Base-by-base conservation (phyloP, 2,797 vertebrate genomes). In the Pempheris klunzingeri region DNA sequence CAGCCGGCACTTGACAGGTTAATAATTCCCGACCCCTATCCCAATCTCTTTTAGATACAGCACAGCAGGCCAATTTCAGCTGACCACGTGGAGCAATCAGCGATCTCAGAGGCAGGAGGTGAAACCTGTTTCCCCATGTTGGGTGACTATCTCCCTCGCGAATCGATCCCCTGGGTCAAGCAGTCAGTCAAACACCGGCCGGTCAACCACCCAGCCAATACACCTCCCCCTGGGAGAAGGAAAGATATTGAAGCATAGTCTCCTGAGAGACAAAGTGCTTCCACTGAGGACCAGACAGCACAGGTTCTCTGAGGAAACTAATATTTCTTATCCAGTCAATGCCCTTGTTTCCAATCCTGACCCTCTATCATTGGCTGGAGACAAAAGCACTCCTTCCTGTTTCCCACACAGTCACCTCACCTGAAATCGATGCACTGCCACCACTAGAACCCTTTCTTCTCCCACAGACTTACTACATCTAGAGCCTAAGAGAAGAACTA, bases 21-120 rank as follows among this genome's bases (percentile, higher is more conserved):
- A 90, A 85, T 87, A 88, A 84, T 80, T 78, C 74, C 70, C 38
- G 82, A 86, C 83, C 77, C 47, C 70, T 43, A 77, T 78, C 67
- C 53, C 71, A 80, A 77, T 80, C 59, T 71, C 61, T 72, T 72
- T 81, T 66, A 81, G 49, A 77, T 61, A 82, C 75, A 77, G 46
- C 77, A 38, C 67, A 1, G 9, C 54, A 20, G 74, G 60, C 74
- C 77, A 83, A 79, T 88, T 86, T 83, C 76, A 78, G 32, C 50
- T 20, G 34, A 49, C 52, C 47, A 20, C n/a, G 38, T 46, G 71
- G 49, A 77, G 76, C 63, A 58, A 77, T 86, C 73, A 71, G 53
- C 55, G 41, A 38, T 62, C 54, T 70, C 44, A 18, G 46, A 26
- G 44, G 52, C n/a, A 71, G 30, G 46, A 58, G 52, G 59, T 47